These are phyloP conservation scores for Cyrtorhinus lividipennis DNA, from an alignment of 1,140 invertebrate species.

Conservation along the genomic window DNA sequence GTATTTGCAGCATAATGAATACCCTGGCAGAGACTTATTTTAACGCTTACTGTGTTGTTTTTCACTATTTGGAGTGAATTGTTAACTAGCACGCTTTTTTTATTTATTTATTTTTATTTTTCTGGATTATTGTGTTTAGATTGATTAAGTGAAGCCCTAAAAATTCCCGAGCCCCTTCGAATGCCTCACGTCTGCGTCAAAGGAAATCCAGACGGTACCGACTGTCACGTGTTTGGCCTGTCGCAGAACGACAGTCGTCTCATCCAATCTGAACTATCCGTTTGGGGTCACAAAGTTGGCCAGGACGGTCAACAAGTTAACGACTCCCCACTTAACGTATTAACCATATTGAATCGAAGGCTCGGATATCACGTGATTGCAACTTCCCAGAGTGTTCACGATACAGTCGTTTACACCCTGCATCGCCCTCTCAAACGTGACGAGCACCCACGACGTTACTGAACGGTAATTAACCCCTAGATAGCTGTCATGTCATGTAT, in stretches of 20 bases:
- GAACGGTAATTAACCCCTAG: background rate
- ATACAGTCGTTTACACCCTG: conserved; percentile 22
- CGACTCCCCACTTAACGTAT: conserved; percentile 21
- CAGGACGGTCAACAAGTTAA: conserved; percentile 25
- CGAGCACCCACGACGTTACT: background rate
- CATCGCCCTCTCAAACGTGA: conserved; percentile 16
- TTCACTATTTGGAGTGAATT: too few relatives aligned
- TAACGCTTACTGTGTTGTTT: too few relatives aligned
- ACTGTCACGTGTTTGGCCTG: conserved; percentile 25
- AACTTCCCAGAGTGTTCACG: conserved; percentile 17
- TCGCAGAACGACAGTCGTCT: conserved; percentile 17
- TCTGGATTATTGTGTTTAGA: too few relatives aligned
- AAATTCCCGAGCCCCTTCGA: too few relatives aligned
- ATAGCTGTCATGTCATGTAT: too few relatives aligned
- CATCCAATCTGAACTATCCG: conserved; percentile 1
- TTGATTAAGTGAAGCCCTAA: too few relatives aligned
- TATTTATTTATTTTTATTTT: too few relatives aligned
- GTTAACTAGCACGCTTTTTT: too few relatives aligned
- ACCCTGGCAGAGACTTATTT: too few relatives aligned
- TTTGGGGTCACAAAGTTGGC: conserved; percentile 24
- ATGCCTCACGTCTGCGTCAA: conserved; percentile 27
- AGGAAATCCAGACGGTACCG: conserved; percentile 23
- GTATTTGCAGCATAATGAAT: too few relatives aligned
- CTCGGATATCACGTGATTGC: conserved; percentile 23
- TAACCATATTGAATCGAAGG: conserved; percentile 16